Conservation (phyloP, 2,888 invertebrate species). For the Sarcophaga rosellei region DNA sequence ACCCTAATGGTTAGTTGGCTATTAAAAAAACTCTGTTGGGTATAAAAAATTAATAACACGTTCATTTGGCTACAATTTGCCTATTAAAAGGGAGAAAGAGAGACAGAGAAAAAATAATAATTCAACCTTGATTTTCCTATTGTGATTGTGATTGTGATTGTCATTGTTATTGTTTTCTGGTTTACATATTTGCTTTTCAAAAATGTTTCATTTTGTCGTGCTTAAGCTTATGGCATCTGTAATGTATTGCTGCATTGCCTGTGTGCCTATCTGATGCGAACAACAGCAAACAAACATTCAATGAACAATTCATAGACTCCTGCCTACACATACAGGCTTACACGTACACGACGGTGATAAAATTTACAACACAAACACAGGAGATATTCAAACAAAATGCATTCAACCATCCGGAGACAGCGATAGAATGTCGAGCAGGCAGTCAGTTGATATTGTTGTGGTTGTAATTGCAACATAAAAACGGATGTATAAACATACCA, state of each 20-base stretch:
- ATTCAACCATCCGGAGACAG: constrained; percentile 42
- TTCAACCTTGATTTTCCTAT: constrained; percentile 41
- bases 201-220: neutral
- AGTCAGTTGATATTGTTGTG: constrained; percentile 68
- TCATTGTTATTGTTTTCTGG: neutral
- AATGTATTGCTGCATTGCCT: constrained; percentile 65
- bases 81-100: constrained; percentile 19
- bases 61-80: constrained; percentile 40
- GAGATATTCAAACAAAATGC: neutral
- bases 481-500: constrained; percentile 64
- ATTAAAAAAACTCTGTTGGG: constrained; percentile 8
- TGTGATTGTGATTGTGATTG: neutral
- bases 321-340: constrained; percentile 17
- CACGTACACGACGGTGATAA: neutral
- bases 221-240: constrained; percentile 17
- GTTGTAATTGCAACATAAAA: constrained; percentile 69
- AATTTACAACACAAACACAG: constrained; percentile 6
- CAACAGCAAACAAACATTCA: constrained; percentile 46
- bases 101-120: neutral
- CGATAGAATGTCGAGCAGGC: constrained; percentile 54
- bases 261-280: constrained; percentile 59
- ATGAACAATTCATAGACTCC: constrained; percentile 59
- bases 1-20: constrained; percentile 9
- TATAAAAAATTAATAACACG: constrained; percentile 10
- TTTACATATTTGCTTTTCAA: neutral